phyloP scores from a whole-genome alignment of 30 jellyfish, hydroid and myxozoan species.

The Sanderia malayensis region DNA sequence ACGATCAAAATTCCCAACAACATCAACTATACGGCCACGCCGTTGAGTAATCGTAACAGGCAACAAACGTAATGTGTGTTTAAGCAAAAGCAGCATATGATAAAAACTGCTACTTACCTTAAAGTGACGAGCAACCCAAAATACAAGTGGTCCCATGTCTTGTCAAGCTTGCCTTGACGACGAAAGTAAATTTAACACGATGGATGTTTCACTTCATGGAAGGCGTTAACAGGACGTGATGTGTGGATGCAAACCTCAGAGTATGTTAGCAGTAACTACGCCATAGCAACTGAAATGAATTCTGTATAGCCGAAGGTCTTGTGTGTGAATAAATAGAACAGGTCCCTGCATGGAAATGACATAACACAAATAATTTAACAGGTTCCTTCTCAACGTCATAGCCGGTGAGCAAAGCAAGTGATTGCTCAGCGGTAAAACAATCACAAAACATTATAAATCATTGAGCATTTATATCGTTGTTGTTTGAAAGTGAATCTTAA shows the following conservation, averaged over 20 bases:
- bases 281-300: slow-evolving; percentile 1
- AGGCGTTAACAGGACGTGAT: not conserved
- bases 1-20: too few relatives aligned
- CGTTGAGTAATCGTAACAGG: too few relatives aligned
- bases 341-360: slow-evolving; percentile 62
- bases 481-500: too few relatives aligned
- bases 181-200: not conserved
- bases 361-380: slow-evolving; percentile 10
- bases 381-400: too few relatives aligned
- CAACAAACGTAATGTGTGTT: too few relatives aligned
- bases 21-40: too few relatives aligned
- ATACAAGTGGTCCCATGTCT: too few relatives aligned
- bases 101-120: not conserved
- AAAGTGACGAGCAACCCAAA: too few relatives aligned
- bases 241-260: not conserved
- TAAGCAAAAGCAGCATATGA: not conserved
- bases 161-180: not conserved
- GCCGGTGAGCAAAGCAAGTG: too few relatives aligned
- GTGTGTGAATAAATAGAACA: slow-evolving; percentile 51
- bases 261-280: not conserved
- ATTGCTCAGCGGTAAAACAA: too few relatives aligned
- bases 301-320: not conserved
- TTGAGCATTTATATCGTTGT: not conserved
- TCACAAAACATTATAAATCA: too few relatives aligned
- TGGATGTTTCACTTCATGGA: not conserved